Percentiles rank a stretch among this genome's conserved stretches.
These are phyloP conservation scores for Falco naumanni DNA, from an alignment of 2,797 vertebrate species.

Conservation along the genomic window DNA sequence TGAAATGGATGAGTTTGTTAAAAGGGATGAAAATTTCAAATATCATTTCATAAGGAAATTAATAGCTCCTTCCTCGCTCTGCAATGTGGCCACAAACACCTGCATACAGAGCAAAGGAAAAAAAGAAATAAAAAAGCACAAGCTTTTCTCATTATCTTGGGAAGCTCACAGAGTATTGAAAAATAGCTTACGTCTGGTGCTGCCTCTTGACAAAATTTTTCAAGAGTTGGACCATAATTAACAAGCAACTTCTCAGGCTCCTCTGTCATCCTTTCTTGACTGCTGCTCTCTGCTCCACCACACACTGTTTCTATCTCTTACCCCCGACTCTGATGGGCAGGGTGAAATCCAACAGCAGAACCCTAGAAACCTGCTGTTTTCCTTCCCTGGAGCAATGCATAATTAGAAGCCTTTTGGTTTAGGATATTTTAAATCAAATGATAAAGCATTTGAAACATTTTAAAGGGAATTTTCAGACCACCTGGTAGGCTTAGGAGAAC, in stretches of 20 bases:
- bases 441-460: not conserved
- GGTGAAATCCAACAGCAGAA: not conserved
- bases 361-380: not conserved
- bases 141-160: not conserved
- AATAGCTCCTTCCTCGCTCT: not conserved
- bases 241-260: not conserved
- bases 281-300: not conserved
- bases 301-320: not conserved
- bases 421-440: not conserved
- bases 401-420: not conserved
- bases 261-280: not conserved
- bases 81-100: not conserved
- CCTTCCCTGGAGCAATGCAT: not conserved
- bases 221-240: not conserved
- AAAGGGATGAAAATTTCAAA: constrained; percentile 12
- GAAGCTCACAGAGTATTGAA: not conserved
- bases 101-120: not conserved
- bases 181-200: not conserved
- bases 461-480: not conserved
- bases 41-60: not conserved
- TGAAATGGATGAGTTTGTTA: constrained; percentile 54
- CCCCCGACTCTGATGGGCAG: not conserved
- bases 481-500: not conserved
- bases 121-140: not conserved
- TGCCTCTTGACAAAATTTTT: not conserved